Base-by-base conservation (phyloP, 2,797 vertebrate genomes). In the Helicolenus hilgendorfi region DNA sequence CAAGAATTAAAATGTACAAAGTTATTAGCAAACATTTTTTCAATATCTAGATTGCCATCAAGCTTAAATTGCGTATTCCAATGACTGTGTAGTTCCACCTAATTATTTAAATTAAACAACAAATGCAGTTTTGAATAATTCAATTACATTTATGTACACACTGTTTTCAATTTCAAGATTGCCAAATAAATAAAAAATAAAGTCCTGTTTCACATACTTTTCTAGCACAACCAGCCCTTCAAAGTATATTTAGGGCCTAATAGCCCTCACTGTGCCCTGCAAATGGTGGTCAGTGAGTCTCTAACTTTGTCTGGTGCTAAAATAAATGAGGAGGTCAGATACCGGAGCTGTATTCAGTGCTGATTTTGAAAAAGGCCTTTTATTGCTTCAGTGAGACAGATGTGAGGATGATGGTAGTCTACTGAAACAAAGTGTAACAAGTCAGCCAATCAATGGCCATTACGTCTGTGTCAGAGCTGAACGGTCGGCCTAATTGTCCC, bases 401-500 rank as follows among this genome's bases (percentile, higher is more conserved):
- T 62, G 33, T 69, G 72, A 45, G 58, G 27, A 22, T 31, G 68
- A 9, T 41, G 31, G 15, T 22, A 20, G 55, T 65, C n/a, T 3
- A 26, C 33, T 58, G 59, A 86, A 74, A 74, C 41, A 26, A 77
- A 75, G 49, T 81, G 24, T 59, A 77, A 73, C 29, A 68, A 72
- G 36, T 69, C 75, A 53, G 80, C 10, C 77, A 56, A 69, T 86
- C 73, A 55, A 70, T 76, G 70, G 75, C 10, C 49, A 86, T 73
- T 83, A 78, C 20, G 20, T 65, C 59, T 73, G 62, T 62, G 65
- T 87, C 73, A 78, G 60, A 89, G 36, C 60, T 62, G 27, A 76
- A 62, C 7, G 56, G 31, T n/a, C 53, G 27, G 20, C 1, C 1
- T 84, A 82, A 88, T 79, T 84, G 68, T 72, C 77, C 26, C 56